Evolutionary conservation across 2,113 vertebrate genomes (phyloP), one percentile per base, ranked within the genome.

Genomic region (Drymodes brunneopygia): DNA sequence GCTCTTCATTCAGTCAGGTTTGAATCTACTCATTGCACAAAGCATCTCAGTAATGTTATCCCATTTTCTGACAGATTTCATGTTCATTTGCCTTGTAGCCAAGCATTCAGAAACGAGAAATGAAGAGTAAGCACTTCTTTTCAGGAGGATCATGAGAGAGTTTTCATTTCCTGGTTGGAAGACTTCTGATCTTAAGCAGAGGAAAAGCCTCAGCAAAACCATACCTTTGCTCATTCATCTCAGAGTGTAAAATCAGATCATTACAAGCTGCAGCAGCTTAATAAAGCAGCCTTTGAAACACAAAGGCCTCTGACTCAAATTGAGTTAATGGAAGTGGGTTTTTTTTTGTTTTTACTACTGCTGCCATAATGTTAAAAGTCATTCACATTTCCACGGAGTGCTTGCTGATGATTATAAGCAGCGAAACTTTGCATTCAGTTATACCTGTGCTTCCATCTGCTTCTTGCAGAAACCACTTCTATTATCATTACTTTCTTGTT

Each of bases 361-460:
- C 31, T 95, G 45, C 54, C 64, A 51, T 84, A 79, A 86, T 42
- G 28, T 84, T 79, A 83, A 80, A 94, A 92, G 53, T 75, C 42
- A 75, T 91, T 94, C 89, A 72, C 1, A 3, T 92, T 92, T 95
- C 54, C 65, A 86, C 35, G 58, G 65, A 61, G 48, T 75, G 67
- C 44, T 92, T 12, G 10, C n/a, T 86, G 92, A 81, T 85, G 69
- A 93, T 86, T 95, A 88, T 19, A 69, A 90, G 89, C 89, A 93
- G 54, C 22, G 86, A 94, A 92, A 84, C 69, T 81, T 95, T 92
- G 75, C 57, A 96, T 88, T 42, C 54, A 48, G 89, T 66, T 93
- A 73, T 95, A 94, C 84, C 73, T 88, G 57, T 84, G 57, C 57
- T 91, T 89, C 91, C 91, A 96, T 84, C 82, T 96, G 81, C 42